Evolutionary conservation across 92 coral and sea anemone species (phyloP).

Genomic region (Phenganax marumi): DNA sequence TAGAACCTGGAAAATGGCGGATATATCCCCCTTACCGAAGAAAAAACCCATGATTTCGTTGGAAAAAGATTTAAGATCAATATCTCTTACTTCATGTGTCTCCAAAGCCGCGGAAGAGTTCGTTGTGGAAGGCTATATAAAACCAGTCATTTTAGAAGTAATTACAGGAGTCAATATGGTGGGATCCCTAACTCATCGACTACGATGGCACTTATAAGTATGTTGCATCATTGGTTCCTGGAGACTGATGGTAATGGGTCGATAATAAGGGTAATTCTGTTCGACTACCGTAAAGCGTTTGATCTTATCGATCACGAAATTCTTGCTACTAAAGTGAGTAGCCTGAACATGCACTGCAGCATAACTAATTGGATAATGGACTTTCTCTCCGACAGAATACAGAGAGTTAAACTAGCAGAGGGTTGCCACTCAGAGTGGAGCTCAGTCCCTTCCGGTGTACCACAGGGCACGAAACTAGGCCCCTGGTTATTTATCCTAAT

Average conservation of each 20-base stretch:
- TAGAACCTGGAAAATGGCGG: constrained; percentile 46
- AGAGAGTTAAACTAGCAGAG: background rate
- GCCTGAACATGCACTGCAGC: background rate
- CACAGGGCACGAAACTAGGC: constrained; percentile 6
- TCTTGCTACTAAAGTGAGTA: background rate
- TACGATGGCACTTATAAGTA: background rate
- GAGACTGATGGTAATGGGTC: background rate
- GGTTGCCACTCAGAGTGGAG: background rate
- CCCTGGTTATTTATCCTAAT: constrained; percentile 11
- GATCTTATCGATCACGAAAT: background rate
- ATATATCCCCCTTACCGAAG: constrained; percentile 35
- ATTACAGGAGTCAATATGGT: background rate
- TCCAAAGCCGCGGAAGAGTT: constrained; percentile 41
- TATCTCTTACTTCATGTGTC: constrained; percentile 40
- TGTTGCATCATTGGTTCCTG: background rate
- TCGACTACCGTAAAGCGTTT: constrained; percentile 1
- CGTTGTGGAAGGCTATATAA: constrained; percentile 40
- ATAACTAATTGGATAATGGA: background rate
- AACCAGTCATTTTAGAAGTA: constrained; percentile 51
- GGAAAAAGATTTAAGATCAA: constrained; percentile 52
- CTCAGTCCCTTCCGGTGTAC: background rate
- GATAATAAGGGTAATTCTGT: background rate
- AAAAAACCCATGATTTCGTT: constrained; percentile 33
- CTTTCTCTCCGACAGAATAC: background rate
- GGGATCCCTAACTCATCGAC: background rate